Evolutionary conservation across 2,888 invertebrate genomes (phyloP).

Genomic region (Dasypogon diadema): DNA sequence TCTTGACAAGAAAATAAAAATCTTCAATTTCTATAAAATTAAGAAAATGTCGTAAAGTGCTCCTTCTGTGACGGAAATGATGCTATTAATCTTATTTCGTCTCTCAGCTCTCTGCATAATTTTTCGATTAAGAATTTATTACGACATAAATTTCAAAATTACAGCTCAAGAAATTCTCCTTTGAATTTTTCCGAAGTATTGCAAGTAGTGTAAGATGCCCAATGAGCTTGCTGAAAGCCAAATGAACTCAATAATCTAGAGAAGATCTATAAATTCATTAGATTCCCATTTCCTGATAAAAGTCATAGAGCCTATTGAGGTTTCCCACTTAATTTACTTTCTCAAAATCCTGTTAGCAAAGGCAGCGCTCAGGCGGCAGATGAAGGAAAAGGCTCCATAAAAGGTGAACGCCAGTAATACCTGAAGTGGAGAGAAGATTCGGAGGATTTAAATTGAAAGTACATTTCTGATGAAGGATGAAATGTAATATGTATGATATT

Average conservation of each 20-base stretch:
- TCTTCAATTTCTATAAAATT: no score
- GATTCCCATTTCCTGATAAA: constrained; percentile 38
- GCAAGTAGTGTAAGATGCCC: constrained; percentile 6
- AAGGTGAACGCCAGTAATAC: neutral
- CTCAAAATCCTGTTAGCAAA: constrained; percentile 9
- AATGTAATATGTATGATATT: constrained; percentile 18
- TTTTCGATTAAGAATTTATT: constrained; percentile 39
- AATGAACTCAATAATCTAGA: constrained; percentile 21
- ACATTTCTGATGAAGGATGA: constrained; percentile 20
- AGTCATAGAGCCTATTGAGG: constrained; percentile 36
- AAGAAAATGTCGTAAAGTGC: no score
- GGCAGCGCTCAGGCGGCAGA: constrained; percentile 3
- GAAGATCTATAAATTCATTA: constrained; percentile 35
- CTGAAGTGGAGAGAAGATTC: neutral
- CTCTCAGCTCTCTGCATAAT: constrained; percentile 19
- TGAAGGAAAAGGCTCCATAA: constrained; percentile 2
- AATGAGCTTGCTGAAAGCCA: neutral
- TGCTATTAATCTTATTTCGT: no score
- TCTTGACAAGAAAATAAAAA: no score
- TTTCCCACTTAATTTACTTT: constrained; percentile 41
- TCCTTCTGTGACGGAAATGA: no score
- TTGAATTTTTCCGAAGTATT: neutral
- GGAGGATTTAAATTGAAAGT: constrained; percentile 10
- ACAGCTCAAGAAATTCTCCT: constrained; percentile 3
- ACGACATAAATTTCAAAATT: constrained; percentile 15